These are phyloP conservation scores for Luperina testacea DNA, from an alignment of 2,888 invertebrate genomes.

Conservation along the genomic window DNA sequence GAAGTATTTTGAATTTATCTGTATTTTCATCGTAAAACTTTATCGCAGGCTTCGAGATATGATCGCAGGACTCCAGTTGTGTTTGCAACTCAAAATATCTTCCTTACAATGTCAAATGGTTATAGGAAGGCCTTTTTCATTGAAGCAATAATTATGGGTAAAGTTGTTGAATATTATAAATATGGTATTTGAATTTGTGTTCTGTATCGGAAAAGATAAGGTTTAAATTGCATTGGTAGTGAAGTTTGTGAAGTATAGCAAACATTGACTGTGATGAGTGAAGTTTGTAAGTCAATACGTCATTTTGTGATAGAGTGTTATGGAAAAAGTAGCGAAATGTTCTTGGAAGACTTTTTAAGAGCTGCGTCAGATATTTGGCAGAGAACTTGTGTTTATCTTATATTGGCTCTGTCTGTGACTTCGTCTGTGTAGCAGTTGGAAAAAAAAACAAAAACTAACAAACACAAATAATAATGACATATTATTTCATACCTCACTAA, in stretches of 20 bases:
- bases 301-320: conserved; percentile 44
- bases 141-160: conserved; percentile 40
- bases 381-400: neutral
- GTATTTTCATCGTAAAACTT: conserved; percentile 53
- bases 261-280: conserved; percentile 44
- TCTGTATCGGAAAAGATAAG: neutral
- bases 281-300: conserved; percentile 46
- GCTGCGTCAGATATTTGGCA: neutral
- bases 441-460: neutral
- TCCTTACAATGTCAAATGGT: conserved; percentile 44
- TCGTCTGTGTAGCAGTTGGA: no score
- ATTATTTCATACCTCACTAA: neutral
- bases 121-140: conserved; percentile 44
- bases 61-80: conserved; percentile 31
- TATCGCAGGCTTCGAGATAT: no score
- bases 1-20: conserved; percentile 37
- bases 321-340: conserved; percentile 33
- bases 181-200: neutral
- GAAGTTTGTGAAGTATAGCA: conserved; percentile 31
- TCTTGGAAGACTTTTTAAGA: conserved; percentile 23
- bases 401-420: neutral
- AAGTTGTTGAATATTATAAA: conserved; percentile 37
- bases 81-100: conserved; percentile 51
- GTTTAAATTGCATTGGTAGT: conserved; percentile 1
- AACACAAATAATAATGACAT: neutral